Percentiles rank a stretch among this genome's conserved stretches.
phyloP scores from a whole-genome alignment of 2,888 invertebrate genomes.

The Aplocera efformata region DNA sequence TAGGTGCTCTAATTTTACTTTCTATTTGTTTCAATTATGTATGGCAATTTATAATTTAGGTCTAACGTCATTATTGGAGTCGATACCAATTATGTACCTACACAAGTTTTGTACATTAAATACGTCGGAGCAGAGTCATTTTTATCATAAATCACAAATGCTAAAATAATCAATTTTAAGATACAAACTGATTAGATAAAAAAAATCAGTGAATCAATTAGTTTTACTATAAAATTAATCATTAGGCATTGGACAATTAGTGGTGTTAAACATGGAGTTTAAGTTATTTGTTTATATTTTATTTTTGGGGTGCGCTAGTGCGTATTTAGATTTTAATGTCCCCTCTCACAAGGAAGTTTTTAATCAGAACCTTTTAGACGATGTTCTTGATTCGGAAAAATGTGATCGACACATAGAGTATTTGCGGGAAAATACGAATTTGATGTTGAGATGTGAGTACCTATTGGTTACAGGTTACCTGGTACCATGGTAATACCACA shows the following conservation, averaged over 20 bases:
- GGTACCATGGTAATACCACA: too few species aligned
- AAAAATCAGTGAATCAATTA: slow-evolving; percentile 22
- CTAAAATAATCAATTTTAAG: too few species aligned
- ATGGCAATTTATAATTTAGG: too few species aligned
- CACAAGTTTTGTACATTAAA: too few species aligned
- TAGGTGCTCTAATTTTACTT: too few species aligned
- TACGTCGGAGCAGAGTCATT: too few species aligned
- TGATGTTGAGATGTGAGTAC: slow-evolving; percentile 54
- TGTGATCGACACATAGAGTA: slow-evolving; percentile 53
- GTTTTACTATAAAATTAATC: slow-evolving; percentile 2
- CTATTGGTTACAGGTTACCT: too few species aligned
- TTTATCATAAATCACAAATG: too few species aligned
- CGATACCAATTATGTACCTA: too few species aligned
- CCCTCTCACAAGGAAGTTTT: slow-evolving; percentile 40
- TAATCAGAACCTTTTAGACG: slow-evolving; percentile 49
- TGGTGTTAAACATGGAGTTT: slow-evolving; percentile 13
- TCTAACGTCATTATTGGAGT: too few species aligned
- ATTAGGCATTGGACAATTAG: background rate
- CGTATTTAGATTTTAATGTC: slow-evolving; percentile 28
- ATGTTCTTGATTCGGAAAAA: slow-evolving; percentile 48
- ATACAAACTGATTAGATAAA: slow-evolving; percentile 22
- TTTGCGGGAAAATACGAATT: slow-evolving; percentile 33
- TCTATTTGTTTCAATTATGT: too few species aligned
- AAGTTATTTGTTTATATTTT: slow-evolving; percentile 11
- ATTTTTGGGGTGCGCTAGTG: slow-evolving; percentile 19